A percentile compares a stretch with the other conserved stretches of the same genome.
Conservation (phyloP, 1,140 invertebrate species). For the Coptotermes formosanus region DNA sequence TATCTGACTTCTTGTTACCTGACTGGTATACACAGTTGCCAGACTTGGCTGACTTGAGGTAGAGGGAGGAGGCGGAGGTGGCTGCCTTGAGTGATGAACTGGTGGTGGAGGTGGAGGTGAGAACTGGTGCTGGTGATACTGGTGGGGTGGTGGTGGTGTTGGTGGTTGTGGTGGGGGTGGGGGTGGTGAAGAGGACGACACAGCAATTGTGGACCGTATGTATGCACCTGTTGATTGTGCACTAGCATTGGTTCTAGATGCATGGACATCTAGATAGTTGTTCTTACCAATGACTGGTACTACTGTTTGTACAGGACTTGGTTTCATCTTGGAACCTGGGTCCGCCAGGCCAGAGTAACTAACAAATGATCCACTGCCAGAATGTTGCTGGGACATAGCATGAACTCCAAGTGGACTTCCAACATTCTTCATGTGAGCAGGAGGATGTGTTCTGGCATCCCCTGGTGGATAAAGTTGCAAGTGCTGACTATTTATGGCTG, state of each 20-base stretch:
- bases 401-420: neutral
- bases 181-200: constrained; percentile 47
- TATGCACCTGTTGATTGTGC: constrained; percentile 33
- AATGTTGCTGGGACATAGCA: neutral
- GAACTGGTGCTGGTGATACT: constrained; percentile 28
- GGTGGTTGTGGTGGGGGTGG: constrained; percentile 45
- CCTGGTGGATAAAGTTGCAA: constrained; percentile 34
- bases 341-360: constrained; percentile 37
- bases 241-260: constrained; percentile 48
- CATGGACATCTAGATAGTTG: constrained; percentile 67
- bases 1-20: constrained; percentile 72
- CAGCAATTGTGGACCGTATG: constrained; percentile 44
- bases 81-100: constrained; percentile 50
- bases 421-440: constrained; percentile 28
- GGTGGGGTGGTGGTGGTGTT: neutral
- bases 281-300: constrained; percentile 60
- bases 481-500: constrained; percentile 26
- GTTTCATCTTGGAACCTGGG: constrained; percentile 56
- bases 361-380: neutral
- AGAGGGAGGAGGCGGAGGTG: constrained; percentile 55
- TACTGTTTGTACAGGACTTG: constrained; percentile 44
- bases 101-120: constrained; percentile 49
- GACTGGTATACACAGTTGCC: constrained; percentile 61
- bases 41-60: constrained; percentile 56
- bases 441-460: constrained; percentile 37